phyloP scores from a whole-genome alignment of 2,113 vertebrate genomes.

The Telmatochromis sp. region DNA sequence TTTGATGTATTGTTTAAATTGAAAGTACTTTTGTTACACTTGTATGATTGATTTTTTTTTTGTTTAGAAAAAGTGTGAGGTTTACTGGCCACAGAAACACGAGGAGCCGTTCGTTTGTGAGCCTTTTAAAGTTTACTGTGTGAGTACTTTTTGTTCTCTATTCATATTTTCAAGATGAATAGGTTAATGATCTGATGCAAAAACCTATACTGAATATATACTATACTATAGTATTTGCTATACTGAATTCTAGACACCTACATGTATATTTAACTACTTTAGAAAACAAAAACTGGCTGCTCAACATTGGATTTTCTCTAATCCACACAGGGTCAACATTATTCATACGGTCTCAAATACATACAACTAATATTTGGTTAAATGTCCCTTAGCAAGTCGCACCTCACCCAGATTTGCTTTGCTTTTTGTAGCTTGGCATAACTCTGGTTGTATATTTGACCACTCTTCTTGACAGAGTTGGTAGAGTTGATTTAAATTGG shows the following conservation, averaged over 20 bases:
- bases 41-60: neutral
- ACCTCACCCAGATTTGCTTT: neutral
- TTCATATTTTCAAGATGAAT: neutral
- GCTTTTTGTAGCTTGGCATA: neutral
- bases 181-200: neutral
- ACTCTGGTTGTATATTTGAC: neutral
- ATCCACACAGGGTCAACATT: neutral
- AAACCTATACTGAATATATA: neutral
- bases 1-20: neutral
- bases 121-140: conserved; percentile 81
- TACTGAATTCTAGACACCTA: neutral
- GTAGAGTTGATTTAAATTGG: neutral
- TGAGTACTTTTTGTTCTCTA: conserved; percentile 70
- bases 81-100: conserved; percentile 81
- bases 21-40: neutral
- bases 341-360: neutral
- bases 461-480: neutral
- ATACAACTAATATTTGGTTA: neutral
- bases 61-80: conserved; percentile 90
- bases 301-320: neutral
- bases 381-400: neutral
- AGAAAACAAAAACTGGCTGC: neutral
- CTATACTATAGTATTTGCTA: neutral
- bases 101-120: conserved; percentile 67
- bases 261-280: neutral